Evolutionary conservation across 2,888 invertebrate genomes (phyloP), one percentile per base, ranked within the genome.

Genomic region (Sesia bembeciformis): DNA sequence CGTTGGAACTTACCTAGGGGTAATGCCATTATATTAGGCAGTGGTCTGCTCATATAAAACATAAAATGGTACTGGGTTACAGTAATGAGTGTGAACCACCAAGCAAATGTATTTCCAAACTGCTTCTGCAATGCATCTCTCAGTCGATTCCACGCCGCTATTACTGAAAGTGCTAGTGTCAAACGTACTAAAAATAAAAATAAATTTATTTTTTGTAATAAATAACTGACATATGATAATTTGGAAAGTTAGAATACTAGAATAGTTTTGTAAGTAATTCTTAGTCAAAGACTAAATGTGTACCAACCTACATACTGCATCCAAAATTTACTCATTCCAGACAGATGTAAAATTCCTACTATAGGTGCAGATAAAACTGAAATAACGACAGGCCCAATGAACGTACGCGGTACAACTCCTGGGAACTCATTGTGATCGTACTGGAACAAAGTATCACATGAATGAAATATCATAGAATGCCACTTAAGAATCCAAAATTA

Each of bases 401-500:
- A 99, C 40, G 97, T 96, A 62, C 99, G 92, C 53, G 99, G 99
- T 56, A 99, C 99, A 58, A 99, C 98, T 58, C 99, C 95, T 70
- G 99, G 97, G 90, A 97, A 99, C 76, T 98, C 96, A 79, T 96
- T 92, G 87, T 99, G 99, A 85, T 99, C 99, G 84, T 98, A 99
- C 97, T 98, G 89, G 71, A 92, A 90, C 53, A 81, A 65, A 65
- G 53, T 55, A 67, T 66, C 58, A 64, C 59, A 63, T 57, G 61
- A 56, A 63, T 68, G 62, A 52, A 53, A 54, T 42, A 64, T 58
- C 60, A 59, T 62, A 65, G 55, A 64, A 69, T 67, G 65, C 67
- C 68, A 67, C 67, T 59, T 70, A 70, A 52, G 65, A 71, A 70
- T 87, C 86, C 86, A 87, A 86, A 89, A 78, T 87, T 89, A 87